Conservation (phyloP, 2,113 vertebrate species). For the Anseranas semipalmata region DNA sequence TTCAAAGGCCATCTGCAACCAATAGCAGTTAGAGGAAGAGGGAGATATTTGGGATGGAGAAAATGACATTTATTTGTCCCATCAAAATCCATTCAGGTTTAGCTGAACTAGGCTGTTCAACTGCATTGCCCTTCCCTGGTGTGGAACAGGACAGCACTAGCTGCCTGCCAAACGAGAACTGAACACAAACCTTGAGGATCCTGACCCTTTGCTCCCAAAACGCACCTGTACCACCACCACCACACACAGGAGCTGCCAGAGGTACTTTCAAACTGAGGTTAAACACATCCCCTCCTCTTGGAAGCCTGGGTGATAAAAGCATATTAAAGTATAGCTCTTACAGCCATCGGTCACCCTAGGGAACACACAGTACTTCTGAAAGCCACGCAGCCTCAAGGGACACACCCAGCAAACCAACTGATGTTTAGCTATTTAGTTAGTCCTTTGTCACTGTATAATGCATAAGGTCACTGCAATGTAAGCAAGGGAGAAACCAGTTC, state of each 20-base stretch:
- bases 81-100: neutral
- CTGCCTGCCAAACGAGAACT: neutral
- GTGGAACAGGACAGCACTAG: neutral
- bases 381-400: neutral
- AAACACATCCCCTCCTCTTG: neutral
- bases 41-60: neutral
- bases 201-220: neutral
- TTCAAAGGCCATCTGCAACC: neutral
- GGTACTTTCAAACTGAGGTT: neutral
- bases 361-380: neutral
- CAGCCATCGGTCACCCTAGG: neutral
- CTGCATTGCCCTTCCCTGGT: accelerated
- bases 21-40: neutral
- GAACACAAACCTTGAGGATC: neutral
- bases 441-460: neutral
- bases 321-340: neutral
- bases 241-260: neutral
- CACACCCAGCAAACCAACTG: neutral
- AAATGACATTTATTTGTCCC: neutral
- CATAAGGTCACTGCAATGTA: neutral
- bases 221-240: neutral
- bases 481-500: neutral
- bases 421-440: neutral
- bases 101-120: neutral
- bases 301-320: neutral